Evolutionary conservation across 2,113 vertebrate genomes (phyloP), one percentile per base, ranked within the genome.

Genomic region (Urocynchramus pylzowi): DNA sequence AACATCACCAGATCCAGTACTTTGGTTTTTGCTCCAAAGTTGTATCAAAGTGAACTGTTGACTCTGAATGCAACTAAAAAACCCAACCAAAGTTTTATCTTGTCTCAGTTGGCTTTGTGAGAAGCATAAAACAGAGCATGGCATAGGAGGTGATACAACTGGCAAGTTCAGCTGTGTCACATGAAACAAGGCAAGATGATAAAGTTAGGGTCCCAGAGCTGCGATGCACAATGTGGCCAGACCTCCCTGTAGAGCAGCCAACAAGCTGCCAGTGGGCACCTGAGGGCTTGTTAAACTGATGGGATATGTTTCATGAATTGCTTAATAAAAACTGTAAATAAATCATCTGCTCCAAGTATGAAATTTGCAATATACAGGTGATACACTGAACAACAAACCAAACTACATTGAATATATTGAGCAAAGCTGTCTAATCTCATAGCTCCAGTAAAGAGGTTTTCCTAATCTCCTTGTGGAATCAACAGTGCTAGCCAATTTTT

Each of bases 171-270:
- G 7, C 64, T 44, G 17, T 31, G 10, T 54, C 64, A 61, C 27
- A 4, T 15, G 22, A 26, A 73, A n/a, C 2, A 47, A 57, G 5
- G 53, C 0, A 0, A 4, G 1, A 45, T 73, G 26, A 26, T 59
- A 44, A 76, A 53, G n/a, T 16, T 75, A 80, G 17, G 2, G 12
- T 59, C 12, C 31, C 22, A 33, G 53, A 63, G 19, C 18, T 84
- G 8, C 35, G 39, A 53, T 53, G 19, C 17, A 84, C 57, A 57
- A 37, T 27, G 26, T 33, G 30, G 11, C 22, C 50, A 68, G 59
- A 28, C 8, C 11, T 69, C 22, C 33, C 16, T 35, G 9, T 30
- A 35, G 20, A 53, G 30, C 23, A 60, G 61, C 16, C 50, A 71
- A 39, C 24, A 68, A 47, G 24, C 35, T 78, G n/a, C 42, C 56